Evolutionary conservation across 1,140 invertebrate species (phyloP), one percentile per base, ranked within the genome.

Genomic region (Pseudomyrmex sp.): DNA sequence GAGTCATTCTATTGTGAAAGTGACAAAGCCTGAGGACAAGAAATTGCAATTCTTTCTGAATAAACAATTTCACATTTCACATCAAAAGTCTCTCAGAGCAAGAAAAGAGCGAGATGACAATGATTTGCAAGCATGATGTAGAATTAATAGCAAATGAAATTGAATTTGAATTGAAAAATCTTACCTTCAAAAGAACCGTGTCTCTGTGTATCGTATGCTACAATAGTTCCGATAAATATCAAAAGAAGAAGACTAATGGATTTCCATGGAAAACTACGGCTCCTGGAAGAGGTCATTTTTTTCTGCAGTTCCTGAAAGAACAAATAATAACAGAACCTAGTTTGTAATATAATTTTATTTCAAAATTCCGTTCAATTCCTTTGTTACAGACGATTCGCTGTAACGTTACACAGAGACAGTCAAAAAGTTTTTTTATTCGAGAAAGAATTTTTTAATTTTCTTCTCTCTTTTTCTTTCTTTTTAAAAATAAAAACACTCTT

Each of bases 101-200:
- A 50, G 10, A 59, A 26, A 1, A 52, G 3, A 20, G 56, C 13
- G 44, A 20, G 18, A 10, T 13, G 26, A 26, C 26, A 26, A 20
- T n/a, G 9, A n/a, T 18, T 18, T 46, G 13, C 7, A 35, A 35
- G 35, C 35, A 35, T 35, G 35, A 56, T 2, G 20, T 35, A 44
- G 70, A 13, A 12, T 10, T 18, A 68, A 2, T 48, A 44, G 48
- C 9, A 48, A 68, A 2, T 18, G 18, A 18, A 18, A 18, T 18
- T 18, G 18, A 18, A 18, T 18, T 18, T 18, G 18, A 18, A 18
- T 63, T 12, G 5, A 10, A 20, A 10, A 3, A 50, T 5, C 2
- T 89, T 90, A 95, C 94, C 91, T 88, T 94, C 89, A 59, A 94
- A 91, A 20, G 92, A 92, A 15, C 92, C 93, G 80, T 95, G 91